phyloP scores from a whole-genome alignment of 2,888 invertebrate genomes.

The Drosophila macrospina region DNA sequence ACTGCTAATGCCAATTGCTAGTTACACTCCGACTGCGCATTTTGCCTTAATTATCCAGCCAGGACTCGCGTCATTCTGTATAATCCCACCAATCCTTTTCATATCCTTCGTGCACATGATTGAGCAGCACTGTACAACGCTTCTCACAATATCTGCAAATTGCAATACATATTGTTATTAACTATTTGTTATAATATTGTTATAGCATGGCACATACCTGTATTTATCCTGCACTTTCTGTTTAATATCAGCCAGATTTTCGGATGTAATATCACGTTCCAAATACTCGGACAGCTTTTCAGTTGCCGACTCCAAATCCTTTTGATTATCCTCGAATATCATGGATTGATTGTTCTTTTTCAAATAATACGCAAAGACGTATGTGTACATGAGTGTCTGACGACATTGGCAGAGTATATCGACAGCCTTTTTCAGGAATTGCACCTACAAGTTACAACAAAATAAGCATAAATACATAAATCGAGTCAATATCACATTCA shows the following conservation, averaged over 20 bases:
- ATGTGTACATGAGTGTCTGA: constrained; percentile 99
- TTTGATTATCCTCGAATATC: constrained; percentile 99
- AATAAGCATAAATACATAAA: neutral
- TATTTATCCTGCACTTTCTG: constrained; percentile 99
- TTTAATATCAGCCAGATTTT: constrained; percentile 98
- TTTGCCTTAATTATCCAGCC: constrained; percentile 73
- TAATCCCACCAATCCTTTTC: constrained; percentile 99
- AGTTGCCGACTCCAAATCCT: constrained; percentile 98
- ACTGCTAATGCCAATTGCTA: constrained; percentile 53
- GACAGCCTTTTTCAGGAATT: constrained; percentile 98
- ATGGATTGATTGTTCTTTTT: constrained; percentile 99
- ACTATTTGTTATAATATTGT: too few relatives aligned
- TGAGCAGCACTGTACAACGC: constrained; percentile 96
- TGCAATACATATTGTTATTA: too few relatives aligned
- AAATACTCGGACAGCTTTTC: constrained; percentile 98
- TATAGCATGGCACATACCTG: too few relatives aligned
- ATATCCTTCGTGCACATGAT: constrained; percentile 99
- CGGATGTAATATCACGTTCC: constrained; percentile 98
- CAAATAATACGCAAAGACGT: constrained; percentile 99
- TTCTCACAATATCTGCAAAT: constrained; percentile 97
- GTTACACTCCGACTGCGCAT: constrained; percentile 48
- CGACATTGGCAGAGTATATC: constrained; percentile 98
- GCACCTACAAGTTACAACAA: constrained; percentile 88
- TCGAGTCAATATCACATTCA: neutral
- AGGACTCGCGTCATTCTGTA: constrained; percentile 89